phyloP scores from a whole-genome alignment of 1,140 invertebrate species.

The Trinorchestia longiramus region DNA sequence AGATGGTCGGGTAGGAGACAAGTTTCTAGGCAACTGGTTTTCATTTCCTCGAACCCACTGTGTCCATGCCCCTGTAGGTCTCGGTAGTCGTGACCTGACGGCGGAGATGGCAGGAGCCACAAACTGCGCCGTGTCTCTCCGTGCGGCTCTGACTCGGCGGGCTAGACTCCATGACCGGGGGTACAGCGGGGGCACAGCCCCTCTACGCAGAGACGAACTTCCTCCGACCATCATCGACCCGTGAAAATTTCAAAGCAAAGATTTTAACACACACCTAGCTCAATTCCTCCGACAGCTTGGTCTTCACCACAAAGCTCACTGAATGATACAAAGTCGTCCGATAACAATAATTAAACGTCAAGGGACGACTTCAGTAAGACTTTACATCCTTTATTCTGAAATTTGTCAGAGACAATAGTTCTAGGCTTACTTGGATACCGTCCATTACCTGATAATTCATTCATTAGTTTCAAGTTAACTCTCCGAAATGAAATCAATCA shows the following conservation, averaged over 20 bases:
- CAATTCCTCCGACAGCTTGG: neutral
- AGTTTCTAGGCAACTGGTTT: neutral
- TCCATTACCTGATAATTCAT: neutral
- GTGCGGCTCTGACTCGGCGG: constrained; percentile 1
- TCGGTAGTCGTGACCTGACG: neutral
- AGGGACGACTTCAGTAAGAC: neutral
- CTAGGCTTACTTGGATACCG: neutral
- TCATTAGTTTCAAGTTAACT: neutral
- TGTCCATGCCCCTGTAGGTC: neutral
- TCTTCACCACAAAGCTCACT: neutral
- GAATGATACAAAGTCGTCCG: neutral
- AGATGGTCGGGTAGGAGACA: neutral
- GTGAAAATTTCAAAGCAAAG: neutral
- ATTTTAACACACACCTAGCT: neutral
- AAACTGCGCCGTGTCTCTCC: constrained; percentile 17
- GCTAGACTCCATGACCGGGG: constrained; percentile 33
- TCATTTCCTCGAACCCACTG: constrained; percentile 17
- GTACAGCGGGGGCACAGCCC: constrained; percentile 18
- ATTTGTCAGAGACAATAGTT: neutral
- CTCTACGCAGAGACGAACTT: neutral
- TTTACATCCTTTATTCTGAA: too few relatives aligned
- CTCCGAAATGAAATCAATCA: neutral
- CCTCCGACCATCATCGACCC: constrained; percentile 4
- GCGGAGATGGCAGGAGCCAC: constrained; percentile 20
- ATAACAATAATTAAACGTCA: neutral